Conservation (phyloP, 2,888 invertebrate genomes). For the Encarsia formosa region DNA sequence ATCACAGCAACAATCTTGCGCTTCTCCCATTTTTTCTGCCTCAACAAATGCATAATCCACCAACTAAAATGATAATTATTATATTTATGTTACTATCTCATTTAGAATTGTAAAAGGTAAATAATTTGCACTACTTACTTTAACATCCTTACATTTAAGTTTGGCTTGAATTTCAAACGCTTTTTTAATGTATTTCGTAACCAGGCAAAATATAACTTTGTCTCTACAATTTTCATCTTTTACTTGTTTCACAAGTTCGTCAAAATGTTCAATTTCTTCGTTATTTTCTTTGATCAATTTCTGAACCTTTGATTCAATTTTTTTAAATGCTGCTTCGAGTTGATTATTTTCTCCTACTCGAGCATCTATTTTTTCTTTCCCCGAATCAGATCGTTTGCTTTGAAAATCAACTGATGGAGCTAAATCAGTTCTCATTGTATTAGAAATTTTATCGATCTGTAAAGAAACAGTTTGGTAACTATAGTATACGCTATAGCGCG, state of each 20-base stretch:
- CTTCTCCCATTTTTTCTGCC: background rate
- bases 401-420: no score
- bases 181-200: slow-evolving; percentile 1
- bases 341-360: slow-evolving; percentile 8
- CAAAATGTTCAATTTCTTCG: background rate
- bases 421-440: no score
- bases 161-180: slow-evolving; percentile 9
- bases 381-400: no score
- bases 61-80: slow-evolving; percentile 10
- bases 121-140: slow-evolving; percentile 10
- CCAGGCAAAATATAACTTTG: slow-evolving; percentile 3
- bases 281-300: background rate
- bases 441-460: no score
- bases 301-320: background rate
- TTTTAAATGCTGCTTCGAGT: slow-evolving; percentile 4
- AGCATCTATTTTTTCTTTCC: no score
- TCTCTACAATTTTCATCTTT: slow-evolving; percentile 1
- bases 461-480: no score
- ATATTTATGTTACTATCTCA: background rate
- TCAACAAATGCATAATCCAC: slow-evolving; percentile 12
- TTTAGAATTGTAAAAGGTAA: background rate
- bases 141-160: background rate
- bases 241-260: background rate
- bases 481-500: no score
- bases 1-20: background rate